Base-by-base conservation (phyloP, 2,888 invertebrate species). In the Drosophila multiciliata region DNA sequence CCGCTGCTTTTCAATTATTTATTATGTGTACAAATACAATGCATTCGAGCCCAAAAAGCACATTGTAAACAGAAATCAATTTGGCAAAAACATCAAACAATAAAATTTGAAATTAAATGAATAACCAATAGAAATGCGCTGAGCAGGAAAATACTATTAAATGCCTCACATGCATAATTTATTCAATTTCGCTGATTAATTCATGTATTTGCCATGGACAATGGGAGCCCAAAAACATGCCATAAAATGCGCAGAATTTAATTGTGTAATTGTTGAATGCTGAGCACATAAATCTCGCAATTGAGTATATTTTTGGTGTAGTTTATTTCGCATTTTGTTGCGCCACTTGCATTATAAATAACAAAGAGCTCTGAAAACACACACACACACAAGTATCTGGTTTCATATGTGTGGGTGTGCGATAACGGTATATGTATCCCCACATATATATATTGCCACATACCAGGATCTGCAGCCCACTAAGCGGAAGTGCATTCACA, bases 401-500 rank as follows among this genome's bases (percentile, higher is more conserved):
- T 7, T 20, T 32, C 15, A 11, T 9, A 45, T 26, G 53, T 53
- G 53, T 35, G 38, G 42, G 42, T n/a, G 40, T 5, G 5, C 33
- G 48, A 55, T 64, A 54, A 26, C 23, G 45, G 20, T 4, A 15
- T 45, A 45, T 15, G 42, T 42, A 20, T 42, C 20, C 20, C 11
- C 3, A 42, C 49, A 38, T 53, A 26, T 29, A 29, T 29, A 29
- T 29, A 38, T 11, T 54, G 59, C 60, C 17, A 12, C 26, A 52
- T 23, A 26, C 36, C 4, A 33, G 36, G 42, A 55, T 59, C 50
- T 50, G 49, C 42, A 62, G 35, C 64, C 58, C 83, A 70, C 76
- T 60, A 70, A 82, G 60, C 88, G 83, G 88, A 83, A 83, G 83
- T 87, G 85, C 88, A 83, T 82, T 80, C 83, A 85, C 80, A 82